Percentiles rank a stretch among this genome's conserved stretches.
Evolutionary conservation across 2,113 vertebrate species (phyloP).

Genomic region (Rhinogobius similis): DNA sequence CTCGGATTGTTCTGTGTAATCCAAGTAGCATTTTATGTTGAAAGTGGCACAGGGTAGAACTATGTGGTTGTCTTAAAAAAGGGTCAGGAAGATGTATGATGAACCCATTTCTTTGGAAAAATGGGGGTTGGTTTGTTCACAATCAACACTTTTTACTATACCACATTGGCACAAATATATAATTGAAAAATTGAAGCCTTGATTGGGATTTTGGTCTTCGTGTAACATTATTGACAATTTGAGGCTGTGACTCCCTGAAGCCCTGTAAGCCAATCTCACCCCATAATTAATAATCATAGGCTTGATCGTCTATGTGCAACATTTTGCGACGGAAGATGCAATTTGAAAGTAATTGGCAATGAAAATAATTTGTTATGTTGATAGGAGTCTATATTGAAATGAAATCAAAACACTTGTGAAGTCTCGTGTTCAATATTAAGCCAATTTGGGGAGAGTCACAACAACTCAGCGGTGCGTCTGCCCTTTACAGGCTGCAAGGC

Average conservation of each 20-base stretch:
- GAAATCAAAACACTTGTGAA: slow-evolving; percentile 31
- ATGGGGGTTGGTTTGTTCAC: too few species aligned
- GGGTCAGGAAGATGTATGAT: too few species aligned
- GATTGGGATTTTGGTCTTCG: not conserved
- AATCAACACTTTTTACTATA: not conserved
- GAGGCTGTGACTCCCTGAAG: not conserved
- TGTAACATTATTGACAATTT: not conserved
- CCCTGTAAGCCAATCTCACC: not conserved
- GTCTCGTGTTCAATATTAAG: slow-evolving; percentile 36
- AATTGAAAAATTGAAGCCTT: not conserved
- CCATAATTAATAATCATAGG: not conserved
- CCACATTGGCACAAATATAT: not conserved
- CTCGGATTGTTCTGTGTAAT: too few species aligned
- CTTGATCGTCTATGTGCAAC: not conserved
- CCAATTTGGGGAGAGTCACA: slow-evolving; percentile 42
- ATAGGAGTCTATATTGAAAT: slow-evolving; percentile 5
- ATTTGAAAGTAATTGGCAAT: not conserved
- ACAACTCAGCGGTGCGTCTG: slow-evolving; percentile 19
- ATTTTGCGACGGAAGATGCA: not conserved
- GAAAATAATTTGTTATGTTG: slow-evolving; percentile 4
- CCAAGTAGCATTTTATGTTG: too few species aligned
- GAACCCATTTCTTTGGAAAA: too few species aligned
- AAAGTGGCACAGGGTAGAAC: too few species aligned
- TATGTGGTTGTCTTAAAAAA: too few species aligned
- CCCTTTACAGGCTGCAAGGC: slow-evolving; percentile 45